Base-by-base conservation (phyloP, 1,140 invertebrate species). In the Zaprionus capensis region DNA sequence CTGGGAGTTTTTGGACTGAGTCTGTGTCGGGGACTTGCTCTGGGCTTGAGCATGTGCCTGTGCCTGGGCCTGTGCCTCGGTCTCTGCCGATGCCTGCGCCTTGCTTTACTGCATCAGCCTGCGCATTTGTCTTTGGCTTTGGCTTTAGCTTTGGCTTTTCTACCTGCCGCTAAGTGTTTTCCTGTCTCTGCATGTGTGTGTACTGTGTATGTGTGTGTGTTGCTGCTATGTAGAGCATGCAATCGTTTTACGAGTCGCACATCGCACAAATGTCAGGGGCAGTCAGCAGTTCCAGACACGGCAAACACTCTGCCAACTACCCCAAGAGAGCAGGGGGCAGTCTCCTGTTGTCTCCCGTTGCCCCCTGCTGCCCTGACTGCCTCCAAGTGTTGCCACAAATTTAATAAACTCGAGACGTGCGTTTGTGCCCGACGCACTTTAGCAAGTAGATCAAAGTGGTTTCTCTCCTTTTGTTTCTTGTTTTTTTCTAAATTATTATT, bases 131-230 rank as follows among this genome's bases (percentile, higher is more conserved):
- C 63, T 68, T 66, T 78, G 28, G 65, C 80, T 78, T 76, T 61
- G 53, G 68, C 63, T 64, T 72, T 41, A 28, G 68, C 68, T 63
- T 31, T 41, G 57, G 61, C 61, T 70, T 71, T 70, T 22, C 76
- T 82, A 88, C 84, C 84, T 87, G 84, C 84, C 80, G 85, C 83
- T 87, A 87, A 87, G 83, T 87, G 84, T 87, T 87, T 86, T 88
- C 71, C 70, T 70, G 34, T 51, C 31, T 63, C 17, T 58, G 55
- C 64, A 26, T 51, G 26, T 68, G 31, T 75, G 62, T 24, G 56
- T 68, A n/a, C n/a, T n/a, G 55, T 71, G 66, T 69, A n/a, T 72
- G 24, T 73, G 57, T 72, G 67, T 68, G 71, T 76, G 69, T 72
- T 84, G 82, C 77, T 85, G 82, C 77, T 85, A 78, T 87, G 80